A percentile compares a stretch with the other conserved stretches of the same genome.
These are phyloP conservation scores for Nothocercus julius DNA, from an alignment of 2,113 vertebrate genomes.

Conservation along the genomic window DNA sequence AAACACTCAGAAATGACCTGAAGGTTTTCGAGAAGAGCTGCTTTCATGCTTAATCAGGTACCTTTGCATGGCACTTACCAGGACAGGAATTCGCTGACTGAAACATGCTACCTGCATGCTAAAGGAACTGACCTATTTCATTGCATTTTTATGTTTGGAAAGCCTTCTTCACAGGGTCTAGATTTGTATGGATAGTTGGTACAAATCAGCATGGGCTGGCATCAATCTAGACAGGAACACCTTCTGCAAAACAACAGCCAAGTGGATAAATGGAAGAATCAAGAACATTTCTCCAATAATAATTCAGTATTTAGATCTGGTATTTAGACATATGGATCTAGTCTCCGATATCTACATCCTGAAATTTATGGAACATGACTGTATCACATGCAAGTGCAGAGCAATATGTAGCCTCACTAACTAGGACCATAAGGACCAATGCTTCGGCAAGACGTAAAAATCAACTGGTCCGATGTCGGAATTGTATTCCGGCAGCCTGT, in stretches of 20 bases:
- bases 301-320: not conserved
- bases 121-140: accelerated
- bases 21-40: not conserved
- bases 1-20: not conserved
- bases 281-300: not conserved
- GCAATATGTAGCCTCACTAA: not conserved
- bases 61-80: not conserved
- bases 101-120: accelerated
- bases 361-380: not conserved
- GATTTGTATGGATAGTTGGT: not conserved
- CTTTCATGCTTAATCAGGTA: not conserved
- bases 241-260: not conserved
- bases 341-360: not conserved
- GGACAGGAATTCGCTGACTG: not conserved
- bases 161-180: not conserved
- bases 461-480: not conserved
- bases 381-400: not conserved
- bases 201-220: not conserved
- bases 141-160: not conserved
- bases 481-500: not conserved
- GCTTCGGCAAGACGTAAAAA: not conserved
- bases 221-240: not conserved
- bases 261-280: not conserved
- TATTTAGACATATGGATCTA: not conserved
- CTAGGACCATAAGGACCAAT: not conserved